A percentile compares a stretch with the other conserved stretches of the same genome.
Conservation (phyloP, 92 coral and sea anemone genomes). For the Parazoanthus atlanticus region DNA sequence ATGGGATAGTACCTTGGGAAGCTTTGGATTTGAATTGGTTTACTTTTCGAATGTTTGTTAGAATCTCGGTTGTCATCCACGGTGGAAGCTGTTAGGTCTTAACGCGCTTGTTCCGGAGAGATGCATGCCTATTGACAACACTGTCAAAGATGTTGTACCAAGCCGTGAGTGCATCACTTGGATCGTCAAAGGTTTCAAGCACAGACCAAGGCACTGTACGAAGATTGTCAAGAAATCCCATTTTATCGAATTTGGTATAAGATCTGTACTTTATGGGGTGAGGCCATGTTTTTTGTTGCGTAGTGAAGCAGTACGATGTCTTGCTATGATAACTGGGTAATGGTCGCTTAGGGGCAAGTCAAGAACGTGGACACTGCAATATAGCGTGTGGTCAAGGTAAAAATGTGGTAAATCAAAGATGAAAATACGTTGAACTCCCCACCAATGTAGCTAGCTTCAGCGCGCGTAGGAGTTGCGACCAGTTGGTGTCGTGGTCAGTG, state of each 20-base stretch:
- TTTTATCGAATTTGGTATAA: slow-evolving; percentile 6
- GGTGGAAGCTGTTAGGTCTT: slow-evolving; percentile 45
- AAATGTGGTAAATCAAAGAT: slow-evolving; percentile 50
- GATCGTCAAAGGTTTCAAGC: slow-evolving; percentile 40
- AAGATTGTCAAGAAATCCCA: slow-evolving; percentile 19
- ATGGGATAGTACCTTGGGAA: background rate
- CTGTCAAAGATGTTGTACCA: slow-evolving; percentile 44
- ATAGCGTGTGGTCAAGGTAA: slow-evolving; percentile 16
- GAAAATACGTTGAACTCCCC: slow-evolving; percentile 23
- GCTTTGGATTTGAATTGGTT: slow-evolving; percentile 32
- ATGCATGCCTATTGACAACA: slow-evolving; percentile 31
- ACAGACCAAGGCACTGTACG: slow-evolving; percentile 43
- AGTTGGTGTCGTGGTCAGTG: too few relatives aligned
- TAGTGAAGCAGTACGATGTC: slow-evolving; percentile 39
- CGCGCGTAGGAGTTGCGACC: slow-evolving; percentile 27
- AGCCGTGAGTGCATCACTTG: slow-evolving; percentile 36
- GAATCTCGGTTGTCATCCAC: slow-evolving; percentile 48
- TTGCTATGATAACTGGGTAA: slow-evolving; percentile 8
- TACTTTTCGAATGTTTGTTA: slow-evolving; percentile 33
- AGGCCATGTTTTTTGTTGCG: slow-evolving; percentile 8
- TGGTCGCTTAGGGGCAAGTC: slow-evolving; percentile 42
- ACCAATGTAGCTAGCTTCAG: background rate
- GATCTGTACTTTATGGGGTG: slow-evolving; percentile 22
- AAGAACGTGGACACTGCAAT: slow-evolving; percentile 36
- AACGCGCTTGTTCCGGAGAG: slow-evolving; percentile 33